phyloP scores from a whole-genome alignment of 2,113 vertebrate genomes.

The Sterrhoptilus dennistouni region DNA sequence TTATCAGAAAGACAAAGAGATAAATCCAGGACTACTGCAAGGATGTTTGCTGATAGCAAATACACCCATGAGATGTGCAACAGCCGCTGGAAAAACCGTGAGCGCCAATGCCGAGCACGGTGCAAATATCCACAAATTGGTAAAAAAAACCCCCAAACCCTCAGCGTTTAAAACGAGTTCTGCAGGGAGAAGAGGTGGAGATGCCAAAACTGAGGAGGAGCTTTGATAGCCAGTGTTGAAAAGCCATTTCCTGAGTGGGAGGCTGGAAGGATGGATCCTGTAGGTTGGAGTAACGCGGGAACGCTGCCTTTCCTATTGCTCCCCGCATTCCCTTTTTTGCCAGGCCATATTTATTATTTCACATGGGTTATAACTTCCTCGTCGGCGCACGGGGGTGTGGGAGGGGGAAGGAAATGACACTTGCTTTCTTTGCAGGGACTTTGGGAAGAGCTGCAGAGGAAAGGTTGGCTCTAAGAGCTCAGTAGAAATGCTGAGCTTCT shows the following conservation, averaged over 20 bases:
- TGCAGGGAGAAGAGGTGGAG: not conserved
- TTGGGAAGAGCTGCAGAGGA: not conserved
- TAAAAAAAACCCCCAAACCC: not conserved
- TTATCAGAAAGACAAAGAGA: not conserved
- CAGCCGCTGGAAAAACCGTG: rapidly evolving
- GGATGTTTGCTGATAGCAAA: not conserved
- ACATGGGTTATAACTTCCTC: not conserved
- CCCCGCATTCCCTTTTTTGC: not conserved
- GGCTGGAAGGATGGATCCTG: not conserved
- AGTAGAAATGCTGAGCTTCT: rapidly evolving
- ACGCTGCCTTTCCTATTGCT: not conserved
- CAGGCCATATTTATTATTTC: constrained; percentile 12
- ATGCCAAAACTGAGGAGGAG: constrained; percentile 27
- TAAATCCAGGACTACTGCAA: not conserved
- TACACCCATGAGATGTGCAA: not conserved
- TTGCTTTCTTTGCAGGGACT: not conserved
- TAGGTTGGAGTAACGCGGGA: not conserved
- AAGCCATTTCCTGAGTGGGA: not conserved
- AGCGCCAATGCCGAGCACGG: rapidly evolving
- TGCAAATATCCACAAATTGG: rapidly evolving
- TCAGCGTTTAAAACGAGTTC: not conserved
- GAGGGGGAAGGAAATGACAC: constrained; percentile 1
- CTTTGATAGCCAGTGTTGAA: not conserved
- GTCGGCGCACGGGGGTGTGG: rapidly evolving
- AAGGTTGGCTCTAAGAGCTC: not conserved